phyloP scores from a whole-genome alignment of 2,888 invertebrate species.

The Biston stratarius region DNA sequence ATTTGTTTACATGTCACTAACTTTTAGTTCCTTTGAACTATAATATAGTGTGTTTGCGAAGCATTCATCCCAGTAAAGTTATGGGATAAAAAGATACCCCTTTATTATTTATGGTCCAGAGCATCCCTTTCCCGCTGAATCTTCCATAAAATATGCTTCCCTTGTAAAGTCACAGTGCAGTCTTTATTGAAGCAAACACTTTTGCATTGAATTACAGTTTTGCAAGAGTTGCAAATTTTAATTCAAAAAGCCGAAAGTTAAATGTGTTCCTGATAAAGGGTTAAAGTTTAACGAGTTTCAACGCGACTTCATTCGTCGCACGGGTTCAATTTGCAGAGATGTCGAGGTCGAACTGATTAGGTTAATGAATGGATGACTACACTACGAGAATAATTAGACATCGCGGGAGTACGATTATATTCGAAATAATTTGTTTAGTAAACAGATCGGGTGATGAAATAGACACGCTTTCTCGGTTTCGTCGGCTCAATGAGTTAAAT shows the following conservation, averaged over 20 bases:
- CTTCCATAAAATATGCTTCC: slow-evolving; percentile 53
- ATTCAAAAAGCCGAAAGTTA: slow-evolving; percentile 40
- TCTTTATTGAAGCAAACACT: slow-evolving; percentile 40
- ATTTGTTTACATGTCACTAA: slow-evolving; percentile 35
- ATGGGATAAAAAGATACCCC: slow-evolving; percentile 67
- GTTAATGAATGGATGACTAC: slow-evolving; percentile 59
- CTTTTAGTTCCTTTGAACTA: slow-evolving; percentile 44
- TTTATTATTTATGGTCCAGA: slow-evolving; percentile 75
- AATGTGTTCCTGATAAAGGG: slow-evolving; percentile 49
- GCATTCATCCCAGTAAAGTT: slow-evolving; percentile 60
- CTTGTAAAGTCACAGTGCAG: slow-evolving; percentile 29
- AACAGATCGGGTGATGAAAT: slow-evolving; percentile 26
- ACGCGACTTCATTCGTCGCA: slow-evolving; percentile 63
- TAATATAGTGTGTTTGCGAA: slow-evolving; percentile 48
- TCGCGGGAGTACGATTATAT: slow-evolving; percentile 13
- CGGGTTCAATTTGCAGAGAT: slow-evolving; percentile 54
- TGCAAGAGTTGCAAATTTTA: slow-evolving; percentile 36
- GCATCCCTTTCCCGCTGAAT: slow-evolving; percentile 61
- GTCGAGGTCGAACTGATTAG: slow-evolving; percentile 73
- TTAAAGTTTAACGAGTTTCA: slow-evolving; percentile 77
- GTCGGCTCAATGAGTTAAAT: slow-evolving; percentile 40
- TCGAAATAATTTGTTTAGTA: slow-evolving; percentile 32
- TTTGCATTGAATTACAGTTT: slow-evolving; percentile 20
- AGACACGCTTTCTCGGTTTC: slow-evolving; percentile 39
- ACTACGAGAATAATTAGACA: slow-evolving; percentile 24